Percentiles rank a stretch among this genome's conserved stretches.
These are phyloP conservation scores for Platysteira castanea DNA, from an alignment of 2,113 vertebrate species.

Conservation along the genomic window DNA sequence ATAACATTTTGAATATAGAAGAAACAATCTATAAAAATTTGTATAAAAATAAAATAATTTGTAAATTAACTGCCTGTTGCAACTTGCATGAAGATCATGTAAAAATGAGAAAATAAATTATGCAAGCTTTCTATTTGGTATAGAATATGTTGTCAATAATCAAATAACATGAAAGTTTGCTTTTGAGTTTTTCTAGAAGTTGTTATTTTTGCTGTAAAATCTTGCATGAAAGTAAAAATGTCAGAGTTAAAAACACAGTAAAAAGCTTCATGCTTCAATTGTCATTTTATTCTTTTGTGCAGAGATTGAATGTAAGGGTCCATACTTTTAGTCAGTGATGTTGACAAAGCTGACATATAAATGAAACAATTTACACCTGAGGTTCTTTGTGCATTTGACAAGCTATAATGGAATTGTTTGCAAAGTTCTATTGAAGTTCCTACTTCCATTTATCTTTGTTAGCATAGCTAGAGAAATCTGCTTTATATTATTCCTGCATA, in stretches of 20 bases:
- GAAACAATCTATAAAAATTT: neutral
- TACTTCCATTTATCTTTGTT: slow-evolving; percentile 76
- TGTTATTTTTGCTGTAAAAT: neutral
- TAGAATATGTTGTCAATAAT: neutral
- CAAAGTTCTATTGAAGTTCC: slow-evolving; percentile 73
- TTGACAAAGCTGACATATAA: slow-evolving; percentile 66
- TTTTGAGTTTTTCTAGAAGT: neutral
- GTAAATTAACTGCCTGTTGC: neutral
- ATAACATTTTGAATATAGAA: neutral
- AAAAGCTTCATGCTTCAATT: slow-evolving; percentile 37
- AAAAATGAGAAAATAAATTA: neutral
- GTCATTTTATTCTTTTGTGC: slow-evolving; percentile 44
- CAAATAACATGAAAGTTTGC: neutral
- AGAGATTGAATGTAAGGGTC: neutral
- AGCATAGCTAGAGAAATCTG: slow-evolving; percentile 67
- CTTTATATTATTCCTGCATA: slow-evolving; percentile 60
- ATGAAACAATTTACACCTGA: slow-evolving; percentile 62
- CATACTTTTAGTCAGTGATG: slow-evolving; percentile 37
- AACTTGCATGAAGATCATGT: neutral
- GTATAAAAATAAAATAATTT: neutral
- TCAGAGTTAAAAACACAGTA: slow-evolving; percentile 22
- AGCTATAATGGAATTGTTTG: slow-evolving; percentile 74
- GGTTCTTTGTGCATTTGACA: slow-evolving; percentile 65
- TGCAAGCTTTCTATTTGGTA: neutral
- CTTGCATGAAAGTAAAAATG: neutral